Percentiles rank a stretch among this genome's conserved stretches.
phyloP scores from a whole-genome alignment of 2,888 invertebrate genomes.

The Atrina japonica region DNA sequence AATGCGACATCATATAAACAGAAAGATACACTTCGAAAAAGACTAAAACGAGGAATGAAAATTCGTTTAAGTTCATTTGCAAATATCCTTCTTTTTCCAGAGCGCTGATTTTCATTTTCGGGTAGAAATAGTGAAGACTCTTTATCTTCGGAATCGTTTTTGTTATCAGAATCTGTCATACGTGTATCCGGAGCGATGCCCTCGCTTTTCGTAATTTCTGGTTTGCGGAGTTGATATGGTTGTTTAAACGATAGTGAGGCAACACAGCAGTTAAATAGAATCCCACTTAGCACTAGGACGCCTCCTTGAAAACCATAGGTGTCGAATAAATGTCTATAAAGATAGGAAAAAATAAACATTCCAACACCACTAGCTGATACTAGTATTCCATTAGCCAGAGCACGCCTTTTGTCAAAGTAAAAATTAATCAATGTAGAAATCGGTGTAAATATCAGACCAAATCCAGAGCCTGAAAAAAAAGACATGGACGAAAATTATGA shows the following conservation, averaged over 20 bases:
- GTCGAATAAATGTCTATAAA: constrained; percentile 51
- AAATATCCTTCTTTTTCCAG: too few species aligned
- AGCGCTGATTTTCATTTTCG: too few species aligned
- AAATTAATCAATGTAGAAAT: constrained; percentile 62
- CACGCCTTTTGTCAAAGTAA: constrained; percentile 61
- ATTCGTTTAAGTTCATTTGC: neutral
- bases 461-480: constrained; percentile 60
- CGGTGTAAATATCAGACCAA: constrained; percentile 59
- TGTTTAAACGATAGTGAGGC: constrained; percentile 47
- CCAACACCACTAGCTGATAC: constrained; percentile 67
- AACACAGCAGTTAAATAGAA: constrained; percentile 47
- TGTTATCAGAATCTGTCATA: too few species aligned
- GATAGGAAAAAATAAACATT: constrained; percentile 53
- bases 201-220: too few species aligned
- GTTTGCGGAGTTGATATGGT: constrained; percentile 37
- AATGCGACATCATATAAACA: constrained; percentile 88
- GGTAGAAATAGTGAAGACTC: too few species aligned
- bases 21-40: constrained; percentile 80
- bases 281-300: constrained; percentile 44
- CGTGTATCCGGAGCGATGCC: too few species aligned
- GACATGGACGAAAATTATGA: too few species aligned
- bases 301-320: constrained; percentile 42
- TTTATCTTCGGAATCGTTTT: too few species aligned
- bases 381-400: constrained; percentile 65
- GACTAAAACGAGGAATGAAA: constrained; percentile 16